A percentile compares a stretch with the other conserved stretches of the same genome.
Evolutionary conservation across 1,140 invertebrate genomes (phyloP).

Genomic region (Dysdera silvatica): DNA sequence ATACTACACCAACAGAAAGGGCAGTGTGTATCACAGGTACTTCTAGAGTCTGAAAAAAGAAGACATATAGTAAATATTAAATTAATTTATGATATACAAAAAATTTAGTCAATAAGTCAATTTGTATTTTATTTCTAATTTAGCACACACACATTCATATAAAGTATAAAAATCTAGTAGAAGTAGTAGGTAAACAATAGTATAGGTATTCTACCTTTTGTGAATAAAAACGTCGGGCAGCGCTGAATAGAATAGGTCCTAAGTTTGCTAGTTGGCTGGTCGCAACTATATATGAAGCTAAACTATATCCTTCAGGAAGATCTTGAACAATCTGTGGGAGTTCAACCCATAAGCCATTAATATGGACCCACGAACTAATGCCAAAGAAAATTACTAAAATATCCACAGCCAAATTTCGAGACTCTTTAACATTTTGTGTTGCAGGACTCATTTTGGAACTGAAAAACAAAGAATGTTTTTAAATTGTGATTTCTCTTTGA

Average conservation of each 20-base stretch:
- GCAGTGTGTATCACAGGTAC: constrained; percentile 59
- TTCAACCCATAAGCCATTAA: constrained; percentile 85
- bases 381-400: constrained; percentile 69
- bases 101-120: too few relatives aligned
- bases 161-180: background rate
- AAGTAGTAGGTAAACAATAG: background rate
- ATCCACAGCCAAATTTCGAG: constrained; percentile 43
- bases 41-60: constrained; percentile 41
- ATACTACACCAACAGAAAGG: constrained; percentile 55
- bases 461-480: too few relatives aligned
- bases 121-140: too few relatives aligned
- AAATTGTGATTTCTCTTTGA: too few relatives aligned
- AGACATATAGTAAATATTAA: background rate
- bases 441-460: too few relatives aligned
- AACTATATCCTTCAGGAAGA: constrained; percentile 78
- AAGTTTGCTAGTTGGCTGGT: constrained; percentile 77
- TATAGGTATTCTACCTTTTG: constrained; percentile 6
- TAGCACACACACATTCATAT: too few relatives aligned
- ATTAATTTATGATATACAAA: too few relatives aligned
- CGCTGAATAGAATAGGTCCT: constrained; percentile 65
- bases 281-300: constrained; percentile 75
- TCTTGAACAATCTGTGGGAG: constrained; percentile 68
- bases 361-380: constrained; percentile 75
- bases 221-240: constrained; percentile 34
- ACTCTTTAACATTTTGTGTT: too few relatives aligned